phyloP scores from a whole-genome alignment of 1,140 invertebrate genomes.

The Venturia canescens region DNA sequence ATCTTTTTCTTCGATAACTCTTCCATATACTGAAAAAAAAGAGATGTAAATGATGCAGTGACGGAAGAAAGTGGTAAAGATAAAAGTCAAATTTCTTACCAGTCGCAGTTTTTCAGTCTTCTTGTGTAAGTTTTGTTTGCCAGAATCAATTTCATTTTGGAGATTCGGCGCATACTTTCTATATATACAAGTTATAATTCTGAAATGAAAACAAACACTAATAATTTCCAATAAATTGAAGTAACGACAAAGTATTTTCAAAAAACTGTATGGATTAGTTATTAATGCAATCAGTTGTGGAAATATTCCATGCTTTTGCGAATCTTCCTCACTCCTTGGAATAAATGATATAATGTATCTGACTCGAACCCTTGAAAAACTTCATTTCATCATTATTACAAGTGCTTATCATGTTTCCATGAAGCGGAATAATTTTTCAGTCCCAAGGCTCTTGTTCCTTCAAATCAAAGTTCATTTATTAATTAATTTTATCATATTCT shows the following conservation, averaged over 20 bases:
- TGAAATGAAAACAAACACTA: conserved; percentile 57
- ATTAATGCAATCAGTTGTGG: no score
- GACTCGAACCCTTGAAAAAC: no score
- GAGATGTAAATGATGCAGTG: background rate
- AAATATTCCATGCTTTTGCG: no score
- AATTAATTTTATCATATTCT: no score
- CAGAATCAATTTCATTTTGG: conserved; percentile 69
- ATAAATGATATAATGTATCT: no score
- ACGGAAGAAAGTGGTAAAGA: conserved; percentile 27
- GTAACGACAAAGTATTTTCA: no score
- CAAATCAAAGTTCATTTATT: conserved; percentile 16
- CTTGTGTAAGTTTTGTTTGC: conserved; percentile 73
- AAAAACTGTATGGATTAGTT: no score
- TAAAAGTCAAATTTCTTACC: conserved; percentile 59
- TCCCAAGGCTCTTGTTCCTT: background rate
- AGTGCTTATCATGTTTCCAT: no score
- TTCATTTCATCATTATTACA: no score
- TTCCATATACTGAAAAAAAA: conserved; percentile 65
- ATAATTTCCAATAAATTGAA: background rate
- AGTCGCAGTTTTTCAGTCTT: conserved; percentile 74
- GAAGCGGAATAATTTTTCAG: no score
- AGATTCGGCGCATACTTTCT: conserved; percentile 69
- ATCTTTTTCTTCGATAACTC: conserved; percentile 66
- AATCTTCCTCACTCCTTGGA: no score
- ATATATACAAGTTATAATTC: conserved; percentile 72